Evolutionary conservation across 2,888 invertebrate genomes (phyloP), one percentile per base, ranked within the genome.

Genomic region (Helicoverpa assulta): DNA sequence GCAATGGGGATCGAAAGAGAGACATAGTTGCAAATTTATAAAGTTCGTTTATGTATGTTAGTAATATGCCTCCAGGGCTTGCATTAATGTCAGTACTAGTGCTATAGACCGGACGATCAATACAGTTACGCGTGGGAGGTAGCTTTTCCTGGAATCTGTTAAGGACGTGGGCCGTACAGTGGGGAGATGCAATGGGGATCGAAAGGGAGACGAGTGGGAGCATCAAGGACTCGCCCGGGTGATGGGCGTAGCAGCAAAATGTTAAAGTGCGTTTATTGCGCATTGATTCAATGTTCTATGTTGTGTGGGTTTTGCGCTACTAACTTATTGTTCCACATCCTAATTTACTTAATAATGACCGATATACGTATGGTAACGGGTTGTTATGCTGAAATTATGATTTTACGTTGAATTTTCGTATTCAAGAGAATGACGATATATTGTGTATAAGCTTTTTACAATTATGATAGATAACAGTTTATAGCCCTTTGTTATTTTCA

Each of bases 211-310:
- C 14, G 37, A 59, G 76, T 63, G 76, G 76, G 76, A 59, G 80
- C 76, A 79, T 47, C 64, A 61, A 70, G 78, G 63, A 57, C 40
- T 56, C 58, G 58, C 67, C 70, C 70, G 78, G 66, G 72, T 57
- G 57, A 53, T 37, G 53, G 37, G 12, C 57, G 64, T 40, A 66
- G 16, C 21, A 47, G 18, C 73, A 37, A 21, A 63, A 26, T 50
- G 52, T 47, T 55, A 40, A 37, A 10, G 18, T 21, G 19, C 16
- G 33, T 57, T 53, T 43, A 19, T 43, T 21, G 50, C 37, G 54
- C 47, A 29, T 62, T 43, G 37, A 16, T 18, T 33, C 5, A 40
- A 5, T 37, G 18, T 37, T 21, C 19, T 21, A 26, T 53, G 6
- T n/a, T 47, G 16, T 47, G 47, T n/a, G 47, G 47, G 47, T 7